Percentiles rank a stretch among this genome's conserved stretches.
Conservation (phyloP, 1,140 invertebrate genomes). For the Cecropterus lyciades region DNA sequence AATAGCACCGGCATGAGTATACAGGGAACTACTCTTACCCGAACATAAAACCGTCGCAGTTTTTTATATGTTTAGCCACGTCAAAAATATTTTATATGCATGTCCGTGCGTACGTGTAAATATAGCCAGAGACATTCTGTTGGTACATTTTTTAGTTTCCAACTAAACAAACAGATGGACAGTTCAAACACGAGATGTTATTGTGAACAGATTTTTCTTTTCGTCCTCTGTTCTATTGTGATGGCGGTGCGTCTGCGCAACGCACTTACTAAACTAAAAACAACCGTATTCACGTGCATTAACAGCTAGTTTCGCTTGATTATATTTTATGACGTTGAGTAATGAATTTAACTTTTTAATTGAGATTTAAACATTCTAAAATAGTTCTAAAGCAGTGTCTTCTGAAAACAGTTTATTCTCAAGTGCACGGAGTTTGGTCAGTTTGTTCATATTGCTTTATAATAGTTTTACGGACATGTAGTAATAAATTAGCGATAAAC, state of each 20-base stretch:
- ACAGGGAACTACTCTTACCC: slow-evolving; percentile 32
- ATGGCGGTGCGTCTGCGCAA: slow-evolving; percentile 42
- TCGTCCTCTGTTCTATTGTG: slow-evolving; percentile 58
- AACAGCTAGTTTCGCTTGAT: neutral
- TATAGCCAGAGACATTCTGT: slow-evolving; percentile 60
- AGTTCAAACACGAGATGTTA: slow-evolving; percentile 66
- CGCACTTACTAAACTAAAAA: neutral
- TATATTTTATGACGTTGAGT: slow-evolving; percentile 17
- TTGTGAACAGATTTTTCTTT: slow-evolving; percentile 68
- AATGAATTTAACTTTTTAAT: slow-evolving; percentile 33
- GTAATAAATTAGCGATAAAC: no score
- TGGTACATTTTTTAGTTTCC: slow-evolving; percentile 66
- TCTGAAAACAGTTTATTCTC: slow-evolving; percentile 13
- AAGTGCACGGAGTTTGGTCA: neutral
- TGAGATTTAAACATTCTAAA: slow-evolving; percentile 35
- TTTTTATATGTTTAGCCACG: slow-evolving; percentile 55
- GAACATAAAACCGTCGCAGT: slow-evolving; percentile 38
- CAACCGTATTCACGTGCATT: neutral
- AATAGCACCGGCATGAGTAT: slow-evolving; percentile 22
- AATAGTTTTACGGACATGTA: no score
- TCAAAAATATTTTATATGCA: slow-evolving; percentile 56
- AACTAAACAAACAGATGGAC: slow-evolving; percentile 74
- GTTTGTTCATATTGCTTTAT: no score
- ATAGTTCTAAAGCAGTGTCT: slow-evolving; percentile 17
- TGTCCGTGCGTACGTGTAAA: slow-evolving; percentile 58